A percentile compares a stretch with the other conserved stretches of the same genome.
phyloP scores from a whole-genome alignment of 2,797 vertebrate species.

The Amblyraja radiata region DNA sequence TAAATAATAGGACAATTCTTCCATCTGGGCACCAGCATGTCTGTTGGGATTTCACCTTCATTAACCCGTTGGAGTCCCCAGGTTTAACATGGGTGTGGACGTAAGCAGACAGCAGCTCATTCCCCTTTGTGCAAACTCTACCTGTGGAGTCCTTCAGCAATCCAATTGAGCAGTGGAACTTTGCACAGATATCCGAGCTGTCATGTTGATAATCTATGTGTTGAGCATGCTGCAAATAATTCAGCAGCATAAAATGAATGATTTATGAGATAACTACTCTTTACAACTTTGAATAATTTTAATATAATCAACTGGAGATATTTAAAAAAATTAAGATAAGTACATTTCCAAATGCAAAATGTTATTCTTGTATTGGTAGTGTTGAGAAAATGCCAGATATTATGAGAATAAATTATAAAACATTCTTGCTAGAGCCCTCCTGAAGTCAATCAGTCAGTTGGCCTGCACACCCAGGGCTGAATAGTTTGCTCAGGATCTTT shows the following conservation, averaged over 20 bases:
- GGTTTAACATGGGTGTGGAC: no score
- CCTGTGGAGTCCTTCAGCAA: no score
- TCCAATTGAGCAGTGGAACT: no score
- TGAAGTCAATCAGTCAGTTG: neutral
- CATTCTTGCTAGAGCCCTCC: neutral
- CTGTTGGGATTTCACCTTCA: no score
- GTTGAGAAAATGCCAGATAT: neutral
- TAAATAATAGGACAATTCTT: no score
- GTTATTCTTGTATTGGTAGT: neutral
- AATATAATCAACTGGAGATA: neutral
- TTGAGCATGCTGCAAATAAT: no score
- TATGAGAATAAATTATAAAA: neutral
- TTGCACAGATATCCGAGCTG: no score
- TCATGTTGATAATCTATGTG: no score
- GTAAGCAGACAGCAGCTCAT: no score
- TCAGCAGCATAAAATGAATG: neutral
- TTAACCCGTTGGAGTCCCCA: no score
- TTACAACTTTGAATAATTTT: neutral
- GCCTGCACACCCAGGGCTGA: neutral
- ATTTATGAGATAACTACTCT: neutral
- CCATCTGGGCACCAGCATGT: no score
- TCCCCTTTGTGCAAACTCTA: no score
- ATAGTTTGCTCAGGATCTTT: neutral
- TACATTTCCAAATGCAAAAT: neutral
- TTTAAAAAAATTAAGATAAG: neutral